Evolutionary conservation across 2,113 vertebrate genomes (phyloP).

Genomic region (Dolichotis patagonum): DNA sequence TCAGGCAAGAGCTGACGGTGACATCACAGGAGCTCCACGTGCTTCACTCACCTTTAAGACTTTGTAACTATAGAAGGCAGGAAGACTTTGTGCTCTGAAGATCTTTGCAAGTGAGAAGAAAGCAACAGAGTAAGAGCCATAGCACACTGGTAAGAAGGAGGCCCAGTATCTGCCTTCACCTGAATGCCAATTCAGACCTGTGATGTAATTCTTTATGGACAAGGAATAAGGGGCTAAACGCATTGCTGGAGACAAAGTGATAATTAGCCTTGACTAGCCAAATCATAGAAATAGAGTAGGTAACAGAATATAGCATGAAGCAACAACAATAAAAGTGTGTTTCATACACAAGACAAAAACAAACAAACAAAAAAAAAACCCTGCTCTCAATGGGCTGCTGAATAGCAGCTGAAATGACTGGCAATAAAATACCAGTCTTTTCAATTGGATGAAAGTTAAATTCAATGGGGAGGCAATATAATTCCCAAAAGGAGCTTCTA

Average conservation of each 20-base stretch:
- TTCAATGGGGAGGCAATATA: constrained; percentile 82
- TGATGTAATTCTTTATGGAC: constrained; percentile 75
- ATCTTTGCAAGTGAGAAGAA: constrained; percentile 43
- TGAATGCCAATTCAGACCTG: constrained; percentile 77
- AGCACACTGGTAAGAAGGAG: constrained; percentile 52
- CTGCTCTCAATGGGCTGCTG: constrained; percentile 72
- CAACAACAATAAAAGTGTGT: constrained; percentile 73
- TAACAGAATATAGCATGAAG: constrained; percentile 56
- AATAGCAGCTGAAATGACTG: constrained; percentile 81
- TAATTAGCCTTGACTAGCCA: constrained; percentile 74
- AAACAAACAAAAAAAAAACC: not conserved
- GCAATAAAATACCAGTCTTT: constrained; percentile 81
- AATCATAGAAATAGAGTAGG: constrained; percentile 62
- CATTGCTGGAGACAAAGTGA: constrained; percentile 70
- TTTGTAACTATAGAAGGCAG: not conserved
- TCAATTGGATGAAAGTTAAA: constrained; percentile 83
- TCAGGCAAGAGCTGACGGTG: not conserved
- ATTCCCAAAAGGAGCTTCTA: constrained; percentile 81
- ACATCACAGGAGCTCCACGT: not conserved
- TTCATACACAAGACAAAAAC: constrained; percentile 59
- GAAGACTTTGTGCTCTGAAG: not conserved
- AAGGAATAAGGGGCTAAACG: constrained; percentile 58
- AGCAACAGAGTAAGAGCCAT: constrained; percentile 3
- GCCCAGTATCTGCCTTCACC: constrained; percentile 72
- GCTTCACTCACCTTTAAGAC: not conserved